phyloP scores from a whole-genome alignment of 2,797 vertebrate genomes.

The Dendrocincla fuliginosa region DNA sequence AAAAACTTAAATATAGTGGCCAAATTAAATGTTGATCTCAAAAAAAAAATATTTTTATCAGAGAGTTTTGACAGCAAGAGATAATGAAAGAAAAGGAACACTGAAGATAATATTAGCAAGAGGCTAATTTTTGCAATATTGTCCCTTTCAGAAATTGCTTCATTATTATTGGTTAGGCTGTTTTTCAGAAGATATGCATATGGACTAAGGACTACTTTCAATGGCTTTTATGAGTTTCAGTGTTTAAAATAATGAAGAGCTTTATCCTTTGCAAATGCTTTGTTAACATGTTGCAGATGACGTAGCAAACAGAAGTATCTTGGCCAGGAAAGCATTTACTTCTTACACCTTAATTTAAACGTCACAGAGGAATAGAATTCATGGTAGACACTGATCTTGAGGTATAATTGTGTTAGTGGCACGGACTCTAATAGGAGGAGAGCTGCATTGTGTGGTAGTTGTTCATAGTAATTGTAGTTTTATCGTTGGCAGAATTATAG shows the following conservation, averaged over 20 bases:
- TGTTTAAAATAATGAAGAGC: not conserved
- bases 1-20: not conserved
- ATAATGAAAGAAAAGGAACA: not conserved
- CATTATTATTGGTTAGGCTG: not conserved
- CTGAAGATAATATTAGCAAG: not conserved
- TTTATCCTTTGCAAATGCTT: not conserved
- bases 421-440: not conserved
- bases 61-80: not conserved
- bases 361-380: not conserved
- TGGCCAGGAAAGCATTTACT: not conserved
- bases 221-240: not conserved
- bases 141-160: not conserved
- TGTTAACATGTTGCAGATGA: not conserved
- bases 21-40: not conserved
- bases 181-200: not conserved
- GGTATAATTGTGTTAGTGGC: not conserved
- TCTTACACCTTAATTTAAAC: not conserved
- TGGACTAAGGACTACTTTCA: not conserved
- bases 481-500: not conserved
- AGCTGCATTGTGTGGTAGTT: not conserved
- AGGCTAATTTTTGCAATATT: not conserved
- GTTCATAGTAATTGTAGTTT: not conserved
- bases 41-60: not conserved
- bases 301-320: not conserved
- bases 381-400: not conserved